phyloP scores from a whole-genome alignment of 2,888 invertebrate genomes.

The Subacronicta megacephala region DNA sequence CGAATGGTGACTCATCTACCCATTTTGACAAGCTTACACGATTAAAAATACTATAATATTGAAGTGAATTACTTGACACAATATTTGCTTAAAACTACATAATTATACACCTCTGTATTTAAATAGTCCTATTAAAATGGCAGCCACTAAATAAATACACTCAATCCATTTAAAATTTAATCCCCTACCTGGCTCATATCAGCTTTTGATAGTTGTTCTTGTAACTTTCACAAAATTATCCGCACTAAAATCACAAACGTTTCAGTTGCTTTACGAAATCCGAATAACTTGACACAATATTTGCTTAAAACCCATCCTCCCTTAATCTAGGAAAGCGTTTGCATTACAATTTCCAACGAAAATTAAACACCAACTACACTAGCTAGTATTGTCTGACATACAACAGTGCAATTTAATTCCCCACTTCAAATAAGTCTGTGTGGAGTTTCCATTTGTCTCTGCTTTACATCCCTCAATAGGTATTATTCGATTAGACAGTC shows the following conservation, averaged over 20 bases:
- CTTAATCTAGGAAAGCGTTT: conserved; percentile 29
- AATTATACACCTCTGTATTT: too few species aligned
- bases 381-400: conserved; percentile 29
- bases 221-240: conserved; percentile 25
- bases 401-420: conserved; percentile 60
- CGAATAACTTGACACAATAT: conserved; percentile 42
- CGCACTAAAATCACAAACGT: conserved; percentile 26
- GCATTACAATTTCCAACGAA: conserved; percentile 34
- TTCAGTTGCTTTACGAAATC: conserved; percentile 24
- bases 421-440: conserved; percentile 43
- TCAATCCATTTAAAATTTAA: neutral
- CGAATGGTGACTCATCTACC: too few species aligned
- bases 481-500: conserved; percentile 73
- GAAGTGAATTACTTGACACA: too few species aligned
- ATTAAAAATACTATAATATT: too few species aligned
- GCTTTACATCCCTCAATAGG: conserved; percentile 59
- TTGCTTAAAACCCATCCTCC: conserved; percentile 35
- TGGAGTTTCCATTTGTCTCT: conserved; percentile 52
- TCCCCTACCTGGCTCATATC: conserved; percentile 21
- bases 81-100: too few species aligned
- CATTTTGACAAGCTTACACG: too few species aligned
- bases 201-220: conserved; percentile 24
- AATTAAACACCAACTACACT: conserved; percentile 40
- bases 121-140: too few species aligned
- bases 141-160: neutral